Evolutionary conservation across 2,797 vertebrate genomes (phyloP).

Genomic region (Adelosebastes latens): DNA sequence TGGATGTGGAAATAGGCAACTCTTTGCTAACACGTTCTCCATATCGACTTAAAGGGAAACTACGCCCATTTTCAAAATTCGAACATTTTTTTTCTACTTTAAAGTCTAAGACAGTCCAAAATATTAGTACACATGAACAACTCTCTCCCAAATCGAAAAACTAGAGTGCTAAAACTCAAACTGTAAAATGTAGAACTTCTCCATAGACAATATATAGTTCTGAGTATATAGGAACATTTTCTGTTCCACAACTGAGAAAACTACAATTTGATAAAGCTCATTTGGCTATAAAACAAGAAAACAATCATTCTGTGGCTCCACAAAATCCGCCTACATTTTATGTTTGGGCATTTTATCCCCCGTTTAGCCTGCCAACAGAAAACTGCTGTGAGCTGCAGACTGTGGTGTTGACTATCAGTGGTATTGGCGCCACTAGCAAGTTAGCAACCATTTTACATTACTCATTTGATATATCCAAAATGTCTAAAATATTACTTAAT

Average conservation of each 20-base stretch:
- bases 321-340: neutral
- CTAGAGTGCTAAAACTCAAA: neutral
- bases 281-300: no score
- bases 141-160: neutral
- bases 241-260: neutral
- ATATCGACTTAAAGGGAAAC: neutral
- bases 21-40: neutral
- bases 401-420: neutral
- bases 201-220: neutral
- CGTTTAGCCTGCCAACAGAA: neutral
- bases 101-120: no score
- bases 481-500: neutral
- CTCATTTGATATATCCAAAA: neutral
- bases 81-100: rapidly evolving
- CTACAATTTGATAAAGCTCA: no score
- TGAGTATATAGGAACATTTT: neutral
- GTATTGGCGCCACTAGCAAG: neutral
- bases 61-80: neutral
- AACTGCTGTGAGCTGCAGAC: neutral
- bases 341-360: neutral
- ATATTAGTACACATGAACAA: neutral
- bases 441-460: neutral
- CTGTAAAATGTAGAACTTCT: neutral
- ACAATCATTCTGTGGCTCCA: neutral
- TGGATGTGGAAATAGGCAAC: neutral